A percentile compares a stretch with the other conserved stretches of the same genome.
phyloP scores from a whole-genome alignment of 2,888 invertebrate genomes.

The Drosophila rubida region DNA sequence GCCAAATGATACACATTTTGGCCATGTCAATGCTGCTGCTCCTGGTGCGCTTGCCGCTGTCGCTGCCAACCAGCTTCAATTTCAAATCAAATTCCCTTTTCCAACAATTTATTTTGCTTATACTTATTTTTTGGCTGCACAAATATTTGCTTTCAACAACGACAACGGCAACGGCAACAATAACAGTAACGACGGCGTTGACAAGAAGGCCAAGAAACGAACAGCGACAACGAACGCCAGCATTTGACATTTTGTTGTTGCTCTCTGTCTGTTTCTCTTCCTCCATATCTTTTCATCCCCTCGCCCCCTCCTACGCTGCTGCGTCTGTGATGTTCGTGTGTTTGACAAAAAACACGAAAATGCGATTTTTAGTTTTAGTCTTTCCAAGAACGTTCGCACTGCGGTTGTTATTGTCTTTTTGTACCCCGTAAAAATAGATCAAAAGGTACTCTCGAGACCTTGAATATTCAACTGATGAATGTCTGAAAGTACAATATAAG shows the following conservation, averaged over 20 bases:
- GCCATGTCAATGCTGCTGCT: constrained; percentile 1
- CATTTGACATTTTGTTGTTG: constrained; percentile 53
- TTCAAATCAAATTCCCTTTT: constrained; percentile 64
- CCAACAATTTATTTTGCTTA: constrained; percentile 41
- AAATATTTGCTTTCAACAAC: constrained; percentile 59
- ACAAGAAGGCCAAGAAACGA: constrained; percentile 46
- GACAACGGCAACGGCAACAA: constrained; percentile 17
- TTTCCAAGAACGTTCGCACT: constrained; percentile 12
- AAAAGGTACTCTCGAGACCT: background rate
- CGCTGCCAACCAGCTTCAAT: constrained; percentile 40
- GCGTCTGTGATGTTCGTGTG: constrained; percentile 28
- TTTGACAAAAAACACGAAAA: constrained; percentile 51
- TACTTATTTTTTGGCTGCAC: constrained; percentile 37
- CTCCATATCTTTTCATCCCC: background rate
- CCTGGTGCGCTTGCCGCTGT: background rate
- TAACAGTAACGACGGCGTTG: constrained; percentile 36
- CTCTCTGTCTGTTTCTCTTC: constrained; percentile 1
- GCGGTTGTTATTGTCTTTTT: constrained; percentile 24
- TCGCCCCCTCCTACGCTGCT: background rate
- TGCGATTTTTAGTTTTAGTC: constrained; percentile 52
- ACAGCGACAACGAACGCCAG: constrained; percentile 34
- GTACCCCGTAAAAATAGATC: constrained; percentile 21
- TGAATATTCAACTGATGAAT: background rate
- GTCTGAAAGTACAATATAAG: too few relatives aligned
- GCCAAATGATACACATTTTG: constrained; percentile 22